Conservation (phyloP, 2,888 invertebrate genomes). For the Sesamia inferens region DNA sequence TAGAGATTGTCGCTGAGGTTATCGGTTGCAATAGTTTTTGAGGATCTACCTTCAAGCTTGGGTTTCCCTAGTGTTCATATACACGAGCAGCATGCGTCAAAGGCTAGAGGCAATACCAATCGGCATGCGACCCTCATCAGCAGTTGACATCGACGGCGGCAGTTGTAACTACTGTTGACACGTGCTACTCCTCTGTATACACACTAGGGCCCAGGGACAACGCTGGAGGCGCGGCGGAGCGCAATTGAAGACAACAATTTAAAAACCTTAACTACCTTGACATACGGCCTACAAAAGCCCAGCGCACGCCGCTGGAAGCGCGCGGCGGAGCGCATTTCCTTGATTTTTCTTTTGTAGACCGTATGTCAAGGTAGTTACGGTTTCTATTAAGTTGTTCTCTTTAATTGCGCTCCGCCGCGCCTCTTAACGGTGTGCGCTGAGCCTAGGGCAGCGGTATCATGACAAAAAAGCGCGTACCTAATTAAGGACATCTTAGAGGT, state of each 20-base stretch:
- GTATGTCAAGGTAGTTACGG: too few relatives aligned
- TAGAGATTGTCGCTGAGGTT: not conserved
- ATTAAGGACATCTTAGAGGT: not conserved
- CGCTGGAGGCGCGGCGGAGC: too few relatives aligned
- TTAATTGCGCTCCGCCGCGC: too few relatives aligned
- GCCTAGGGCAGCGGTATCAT: not conserved
- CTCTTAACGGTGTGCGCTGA: too few relatives aligned
- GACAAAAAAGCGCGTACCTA: not conserved
- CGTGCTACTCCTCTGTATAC: not conserved
- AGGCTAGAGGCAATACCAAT: not conserved
- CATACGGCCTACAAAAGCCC: too few relatives aligned
- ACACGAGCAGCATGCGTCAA: not conserved
- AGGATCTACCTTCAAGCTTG: not conserved
- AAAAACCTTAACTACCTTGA: too few relatives aligned
- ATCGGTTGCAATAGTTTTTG: not conserved
- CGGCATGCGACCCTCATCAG: too few relatives aligned
- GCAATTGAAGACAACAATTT: too few relatives aligned
- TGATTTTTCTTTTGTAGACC: too few relatives aligned
- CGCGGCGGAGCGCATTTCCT: too few relatives aligned
- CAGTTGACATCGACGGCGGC: not conserved
- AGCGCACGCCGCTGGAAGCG: too few relatives aligned
- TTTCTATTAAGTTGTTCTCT: too few relatives aligned
- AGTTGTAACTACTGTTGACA: not conserved
- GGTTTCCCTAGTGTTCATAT: not conserved
- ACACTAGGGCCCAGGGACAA: not conserved